Base-by-base conservation (phyloP, 2,888 invertebrate species). In the Synergus umbraculus region DNA sequence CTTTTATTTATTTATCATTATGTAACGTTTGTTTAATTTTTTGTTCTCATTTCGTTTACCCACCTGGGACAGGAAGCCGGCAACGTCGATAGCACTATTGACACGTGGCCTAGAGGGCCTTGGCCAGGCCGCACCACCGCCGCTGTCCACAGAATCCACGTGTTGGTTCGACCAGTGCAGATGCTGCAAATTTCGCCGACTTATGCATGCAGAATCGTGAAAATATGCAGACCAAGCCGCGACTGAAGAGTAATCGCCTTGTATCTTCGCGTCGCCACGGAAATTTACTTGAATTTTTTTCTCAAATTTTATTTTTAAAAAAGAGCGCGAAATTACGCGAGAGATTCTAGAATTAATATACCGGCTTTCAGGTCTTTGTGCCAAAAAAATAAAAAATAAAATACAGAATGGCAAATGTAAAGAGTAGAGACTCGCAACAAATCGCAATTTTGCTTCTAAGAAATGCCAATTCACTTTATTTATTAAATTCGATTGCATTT, bases 31-130 rank as follows among this genome's bases (percentile, higher is more conserved):
- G 5, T 5, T 5, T 5, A 37, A 37, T 37, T 37, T 4, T 37
- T 37, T 4, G 37, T 65, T 37, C 43, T 41, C 41, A 64, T 46
- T 43, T 44, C 22, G 8, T 49, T 69, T 69, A 69, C 69, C 49
- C 69, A 91, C 92, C 90, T 96, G 95, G 82, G 96, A 96, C 89
- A 96, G 96, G 89, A 96, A 96, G 82, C 90, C 91, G 79, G 91
- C 91, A 82, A 97, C 96, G 92, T 97, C 97, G 89, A 97, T 97
- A 86, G 97, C 97, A 81, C 97, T 97, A 92, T 97, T 97, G 90
- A 97, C 96, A 79, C 97, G 94, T 83, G 96, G 96, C 84, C 97
- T 94, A 85, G 94, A 94, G 87, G 94, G 94, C 81, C 94, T 94
- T 76, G 94, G 93, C 88, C 94, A 93, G 67, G 93, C 91, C 91